These are phyloP conservation scores for Calliphora vomitoria DNA, from an alignment of 2,888 invertebrate species.

Conservation along the genomic window DNA sequence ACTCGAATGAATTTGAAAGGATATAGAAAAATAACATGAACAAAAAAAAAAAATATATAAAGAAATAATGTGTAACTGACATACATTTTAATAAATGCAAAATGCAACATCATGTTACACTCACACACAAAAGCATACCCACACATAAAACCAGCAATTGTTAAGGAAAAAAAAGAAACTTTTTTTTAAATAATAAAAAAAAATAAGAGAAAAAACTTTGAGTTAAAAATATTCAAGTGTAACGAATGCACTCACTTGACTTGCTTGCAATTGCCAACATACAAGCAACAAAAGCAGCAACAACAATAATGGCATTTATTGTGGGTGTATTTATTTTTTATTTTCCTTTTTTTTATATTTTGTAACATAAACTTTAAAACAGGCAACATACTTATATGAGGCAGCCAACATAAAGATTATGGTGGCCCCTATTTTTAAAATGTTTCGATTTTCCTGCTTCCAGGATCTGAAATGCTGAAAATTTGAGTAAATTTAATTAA, in stretches of 20 bases:
- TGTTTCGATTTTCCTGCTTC: no score
- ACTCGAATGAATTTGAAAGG: constrained; percentile 54
- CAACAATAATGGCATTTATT: constrained; percentile 68
- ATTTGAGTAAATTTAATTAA: no score
- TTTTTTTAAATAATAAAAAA: constrained; percentile 48
- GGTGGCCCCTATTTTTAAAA: no score
- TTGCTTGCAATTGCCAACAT: constrained; percentile 71
- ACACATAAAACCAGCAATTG: constrained; percentile 42
- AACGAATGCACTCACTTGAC: constrained; percentile 73
- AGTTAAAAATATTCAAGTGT: constrained; percentile 69
- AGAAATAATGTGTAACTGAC: constrained; percentile 52
- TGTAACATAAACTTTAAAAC: constrained; percentile 7
- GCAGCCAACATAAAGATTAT: no score
- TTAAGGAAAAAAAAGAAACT: neutral
- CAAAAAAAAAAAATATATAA: neutral
- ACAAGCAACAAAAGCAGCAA: constrained; percentile 18
- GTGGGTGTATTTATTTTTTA: constrained; percentile 59
- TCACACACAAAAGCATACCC: neutral
- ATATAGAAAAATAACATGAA: constrained; percentile 21
- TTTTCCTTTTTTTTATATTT: neutral
- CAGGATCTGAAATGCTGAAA: no score
- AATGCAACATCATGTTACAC: constrained; percentile 56
- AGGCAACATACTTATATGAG: constrained; percentile 28
- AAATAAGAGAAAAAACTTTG: neutral
- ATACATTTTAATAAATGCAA: constrained; percentile 52